These are phyloP conservation scores for Papilio dardanus DNA, from an alignment of 1,140 invertebrate genomes.

Conservation along the genomic window DNA sequence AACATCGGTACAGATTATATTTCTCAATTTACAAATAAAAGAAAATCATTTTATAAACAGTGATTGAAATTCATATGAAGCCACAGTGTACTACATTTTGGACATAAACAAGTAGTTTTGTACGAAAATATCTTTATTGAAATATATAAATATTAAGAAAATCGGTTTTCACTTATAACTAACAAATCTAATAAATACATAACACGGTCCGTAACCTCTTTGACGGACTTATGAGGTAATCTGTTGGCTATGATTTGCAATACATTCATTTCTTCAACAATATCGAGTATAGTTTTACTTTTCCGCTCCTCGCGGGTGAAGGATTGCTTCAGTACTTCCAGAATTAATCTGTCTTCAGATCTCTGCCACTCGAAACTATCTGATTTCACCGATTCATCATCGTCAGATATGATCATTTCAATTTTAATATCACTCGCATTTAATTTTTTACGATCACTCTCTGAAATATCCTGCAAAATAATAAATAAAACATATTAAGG, in stretches of 20 bases:
- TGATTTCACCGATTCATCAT: conserved; percentile 53
- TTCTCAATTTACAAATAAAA: not conserved
- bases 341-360: conserved; percentile 69
- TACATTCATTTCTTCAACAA: conserved; percentile 61
- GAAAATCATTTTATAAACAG: too few species aligned
- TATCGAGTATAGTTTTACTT: conserved; percentile 64
- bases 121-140: not conserved
- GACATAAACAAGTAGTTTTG: not conserved
- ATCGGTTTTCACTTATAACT: conserved; percentile 42
- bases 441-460: not conserved
- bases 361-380: conserved; percentile 65
- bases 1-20: too few species aligned
- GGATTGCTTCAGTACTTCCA: conserved; percentile 62
- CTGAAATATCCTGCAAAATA: conserved; percentile 43
- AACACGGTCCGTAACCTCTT: conserved; percentile 57
- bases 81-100: too few species aligned
- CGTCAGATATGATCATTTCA: conserved; percentile 46
- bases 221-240: conserved; percentile 52
- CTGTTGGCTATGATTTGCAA: conserved; percentile 50
- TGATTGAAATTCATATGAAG: too few species aligned
- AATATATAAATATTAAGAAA: conserved; percentile 3
- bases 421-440: not conserved
- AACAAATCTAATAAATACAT: conserved; percentile 64
- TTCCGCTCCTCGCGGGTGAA: conserved; percentile 52
- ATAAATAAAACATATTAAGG: not conserved